Evolutionary conservation across 2,888 invertebrate genomes (phyloP).

Genomic region (Fissipunctia ypsillon): DNA sequence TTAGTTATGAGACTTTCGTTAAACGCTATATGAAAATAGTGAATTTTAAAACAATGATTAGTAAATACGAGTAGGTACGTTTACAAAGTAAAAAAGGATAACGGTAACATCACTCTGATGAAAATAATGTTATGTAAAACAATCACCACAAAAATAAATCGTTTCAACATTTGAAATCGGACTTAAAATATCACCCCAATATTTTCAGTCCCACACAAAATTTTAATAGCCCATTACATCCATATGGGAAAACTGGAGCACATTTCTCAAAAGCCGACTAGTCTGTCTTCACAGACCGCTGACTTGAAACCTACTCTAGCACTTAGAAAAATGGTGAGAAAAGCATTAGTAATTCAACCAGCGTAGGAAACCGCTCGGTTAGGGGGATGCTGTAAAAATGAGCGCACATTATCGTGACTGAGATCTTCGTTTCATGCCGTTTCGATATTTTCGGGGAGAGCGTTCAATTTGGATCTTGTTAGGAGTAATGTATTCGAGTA

Average conservation of each 20-base stretch:
- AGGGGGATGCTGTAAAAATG: constrained; percentile 62
- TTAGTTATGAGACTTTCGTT: background rate
- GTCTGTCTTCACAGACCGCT: constrained; percentile 28
- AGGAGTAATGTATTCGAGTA: constrained; percentile 5
- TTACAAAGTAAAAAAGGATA: too few species aligned
- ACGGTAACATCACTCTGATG: background rate
- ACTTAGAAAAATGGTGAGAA: constrained; percentile 58
- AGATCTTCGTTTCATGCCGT: constrained; percentile 43
- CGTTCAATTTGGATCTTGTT: constrained; percentile 40
- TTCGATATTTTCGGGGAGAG: constrained; percentile 38
- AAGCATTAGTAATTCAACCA: constrained; percentile 62
- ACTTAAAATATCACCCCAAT: constrained; percentile 30
- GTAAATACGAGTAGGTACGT: too few species aligned
- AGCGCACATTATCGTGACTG: constrained; percentile 52
- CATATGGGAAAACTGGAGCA: constrained; percentile 33
- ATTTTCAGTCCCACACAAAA: constrained; percentile 26
- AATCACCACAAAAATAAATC: background rate
- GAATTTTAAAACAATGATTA: too few species aligned
- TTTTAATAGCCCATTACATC: constrained; percentile 48
- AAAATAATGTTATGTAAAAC: background rate
- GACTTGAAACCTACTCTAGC: constrained; percentile 48
- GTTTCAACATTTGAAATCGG: constrained; percentile 1
- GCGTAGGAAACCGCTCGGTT: constrained; percentile 59
- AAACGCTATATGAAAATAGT: background rate
- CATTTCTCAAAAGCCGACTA: constrained; percentile 39